Conservation (phyloP, 2,113 vertebrate species). For the Pseudois nayaur region DNA sequence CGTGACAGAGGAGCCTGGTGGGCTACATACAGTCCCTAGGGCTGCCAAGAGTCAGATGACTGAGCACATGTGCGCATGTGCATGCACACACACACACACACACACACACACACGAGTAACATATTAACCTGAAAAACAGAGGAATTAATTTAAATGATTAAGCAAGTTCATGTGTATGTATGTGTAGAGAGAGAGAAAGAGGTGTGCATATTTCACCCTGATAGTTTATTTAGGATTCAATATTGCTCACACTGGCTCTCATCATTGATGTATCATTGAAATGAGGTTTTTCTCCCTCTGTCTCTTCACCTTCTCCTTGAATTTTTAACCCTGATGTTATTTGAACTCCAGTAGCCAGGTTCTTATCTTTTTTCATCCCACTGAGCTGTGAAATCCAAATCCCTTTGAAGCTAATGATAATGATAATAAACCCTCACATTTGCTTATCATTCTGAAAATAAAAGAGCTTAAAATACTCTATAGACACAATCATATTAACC, state of each 20-base stretch:
- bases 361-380: constrained; percentile 8
- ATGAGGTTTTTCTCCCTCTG: neutral
- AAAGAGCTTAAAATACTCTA: neutral
- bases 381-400: constrained; percentile 12
- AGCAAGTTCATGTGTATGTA: neutral
- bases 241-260: neutral
- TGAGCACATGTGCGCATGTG: neutral
- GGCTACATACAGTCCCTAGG: neutral
- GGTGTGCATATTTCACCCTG: neutral
- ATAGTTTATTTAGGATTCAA: constrained; percentile 23
- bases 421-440: constrained; percentile 43
- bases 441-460: constrained; percentile 40
- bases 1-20: neutral
- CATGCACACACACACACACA: neutral
- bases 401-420: constrained; percentile 27
- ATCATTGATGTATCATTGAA: constrained; percentile 9
- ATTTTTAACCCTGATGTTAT: constrained; percentile 25
- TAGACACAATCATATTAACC: constrained; percentile 11
- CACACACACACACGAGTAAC: neutral
- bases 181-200: neutral
- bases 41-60: neutral
- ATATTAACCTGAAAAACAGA: constrained; percentile 8
- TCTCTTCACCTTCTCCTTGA: neutral
- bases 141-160: neutral
- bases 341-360: neutral